phyloP scores from a whole-genome alignment of 2,888 invertebrate species.

The Ophraella communa region DNA sequence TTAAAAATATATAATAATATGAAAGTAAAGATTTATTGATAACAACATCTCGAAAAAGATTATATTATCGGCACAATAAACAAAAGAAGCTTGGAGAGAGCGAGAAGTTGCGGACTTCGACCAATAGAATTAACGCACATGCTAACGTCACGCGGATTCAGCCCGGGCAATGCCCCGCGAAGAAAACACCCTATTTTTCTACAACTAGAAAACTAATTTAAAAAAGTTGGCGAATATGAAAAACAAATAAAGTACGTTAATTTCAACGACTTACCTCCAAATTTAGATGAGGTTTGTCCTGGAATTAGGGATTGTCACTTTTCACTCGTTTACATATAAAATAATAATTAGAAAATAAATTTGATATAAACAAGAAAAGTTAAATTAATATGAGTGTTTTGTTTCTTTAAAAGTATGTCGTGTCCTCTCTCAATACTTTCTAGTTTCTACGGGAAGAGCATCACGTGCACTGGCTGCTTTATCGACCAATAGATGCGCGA shows the following conservation, averaged over 20 bases:
- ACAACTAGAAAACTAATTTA: not conserved
- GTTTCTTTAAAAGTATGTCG: conserved; percentile 15
- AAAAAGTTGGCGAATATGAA: not conserved
- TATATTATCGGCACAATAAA: conserved; percentile 36
- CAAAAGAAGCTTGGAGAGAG: conserved; percentile 42
- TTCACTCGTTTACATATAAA: conserved; percentile 9
- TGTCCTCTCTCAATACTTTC: conserved; percentile 30
- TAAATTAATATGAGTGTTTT: conserved; percentile 3
- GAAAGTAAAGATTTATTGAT: too few relatives aligned
- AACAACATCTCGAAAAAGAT: not conserved
- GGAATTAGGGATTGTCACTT: conserved; percentile 6
- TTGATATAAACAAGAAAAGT: conserved; percentile 8
- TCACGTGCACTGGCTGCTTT: conserved; percentile 51
- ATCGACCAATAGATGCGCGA: conserved; percentile 52
- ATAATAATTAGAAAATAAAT: conserved; percentile 6
- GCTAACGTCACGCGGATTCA: conserved; percentile 54
- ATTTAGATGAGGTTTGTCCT: conserved; percentile 4
- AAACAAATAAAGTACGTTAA: not conserved
- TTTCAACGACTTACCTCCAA: conserved; percentile 17
- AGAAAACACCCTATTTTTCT: conserved; percentile 35
- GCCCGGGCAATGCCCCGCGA: conserved; percentile 50
- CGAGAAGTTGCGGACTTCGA: conserved; percentile 39
- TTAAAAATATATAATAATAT: not conserved
- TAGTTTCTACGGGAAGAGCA: conserved; percentile 38
- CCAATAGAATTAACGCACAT: conserved; percentile 53